phyloP scores from a whole-genome alignment of 2,888 invertebrate species.

The Muscina levida region DNA sequence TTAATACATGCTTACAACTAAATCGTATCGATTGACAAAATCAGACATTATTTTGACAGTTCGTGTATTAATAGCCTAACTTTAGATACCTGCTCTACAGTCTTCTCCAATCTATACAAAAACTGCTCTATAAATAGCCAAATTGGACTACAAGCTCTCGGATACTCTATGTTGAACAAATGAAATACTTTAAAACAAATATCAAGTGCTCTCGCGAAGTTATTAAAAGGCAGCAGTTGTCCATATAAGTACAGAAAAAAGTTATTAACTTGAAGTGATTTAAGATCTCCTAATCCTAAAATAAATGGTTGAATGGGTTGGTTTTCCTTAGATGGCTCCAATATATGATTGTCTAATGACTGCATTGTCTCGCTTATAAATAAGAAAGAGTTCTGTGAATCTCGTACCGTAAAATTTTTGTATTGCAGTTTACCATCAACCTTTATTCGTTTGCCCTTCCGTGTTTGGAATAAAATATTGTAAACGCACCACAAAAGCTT shows the following conservation, averaged over 20 bases:
- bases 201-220: neutral
- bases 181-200: too few species aligned
- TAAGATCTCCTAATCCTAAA: neutral
- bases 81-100: neutral
- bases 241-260: neutral
- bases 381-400: too few species aligned
- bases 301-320: neutral
- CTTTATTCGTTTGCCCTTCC: too few species aligned
- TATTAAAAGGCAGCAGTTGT: neutral
- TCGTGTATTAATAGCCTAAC: neutral
- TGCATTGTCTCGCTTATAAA: neutral
- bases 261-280: neutral
- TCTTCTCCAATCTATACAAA: neutral
- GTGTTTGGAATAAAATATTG: neutral
- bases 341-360: neutral
- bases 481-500: neutral
- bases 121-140: too few species aligned
- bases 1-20: neutral
- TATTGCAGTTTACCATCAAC: neutral
- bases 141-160: neutral
- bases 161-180: too few species aligned
- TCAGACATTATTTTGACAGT: neutral
- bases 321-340: neutral
- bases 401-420: neutral
- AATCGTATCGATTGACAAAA: neutral